Evolutionary conservation across 2,113 vertebrate species (phyloP), one percentile per base, ranked within the genome.

Genomic region (Osmerus mordax): DNA sequence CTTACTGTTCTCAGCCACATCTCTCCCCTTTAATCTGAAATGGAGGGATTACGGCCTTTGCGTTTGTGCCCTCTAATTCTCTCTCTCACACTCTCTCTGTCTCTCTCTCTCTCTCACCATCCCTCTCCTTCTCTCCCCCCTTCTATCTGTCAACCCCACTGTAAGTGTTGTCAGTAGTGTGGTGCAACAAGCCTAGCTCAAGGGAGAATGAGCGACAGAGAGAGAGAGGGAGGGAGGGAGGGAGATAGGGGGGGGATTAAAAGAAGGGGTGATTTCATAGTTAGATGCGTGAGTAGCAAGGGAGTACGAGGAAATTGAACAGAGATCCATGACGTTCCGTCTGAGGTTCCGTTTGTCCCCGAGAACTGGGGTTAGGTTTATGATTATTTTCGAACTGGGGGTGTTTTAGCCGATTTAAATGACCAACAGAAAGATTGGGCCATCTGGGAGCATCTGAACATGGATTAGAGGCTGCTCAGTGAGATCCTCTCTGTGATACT

Each of bases 11-110:
- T 71, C 69, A 72, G 11, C 56, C 67, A 47, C 23, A 53, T 84
- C 52, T 79, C 67, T 28, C 21, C 55, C 41, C 71, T 87, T 83
- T 89, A 91, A 92, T 91, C 88, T 83, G 59, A 89, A 79, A 81
- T 69, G 47, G 55, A 55, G 41, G 72, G 86, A 90, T 89, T 89
- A 89, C 87, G 77, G 71, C 76, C 54, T 28, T 64, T 78, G 71
- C 28, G 18, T 86, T 86, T 72, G 60, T 74, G 51, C 73, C 64
- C 18, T 82, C 73, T 84, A 89, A 88, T 83, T 86, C 87, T 84
- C 82, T 62, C 71, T 51, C 58, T 47, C 60, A 51, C 58, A 1
- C 56, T 3, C 53, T 74, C 64, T 62, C 64, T 62, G 52, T 59
- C 69, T 58, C 58, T 14, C 58, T 14, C n/a, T n/a, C 51, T 19